phyloP scores from a whole-genome alignment of 1,140 invertebrate species.

The Leptinotarsa undecemlineata region DNA sequence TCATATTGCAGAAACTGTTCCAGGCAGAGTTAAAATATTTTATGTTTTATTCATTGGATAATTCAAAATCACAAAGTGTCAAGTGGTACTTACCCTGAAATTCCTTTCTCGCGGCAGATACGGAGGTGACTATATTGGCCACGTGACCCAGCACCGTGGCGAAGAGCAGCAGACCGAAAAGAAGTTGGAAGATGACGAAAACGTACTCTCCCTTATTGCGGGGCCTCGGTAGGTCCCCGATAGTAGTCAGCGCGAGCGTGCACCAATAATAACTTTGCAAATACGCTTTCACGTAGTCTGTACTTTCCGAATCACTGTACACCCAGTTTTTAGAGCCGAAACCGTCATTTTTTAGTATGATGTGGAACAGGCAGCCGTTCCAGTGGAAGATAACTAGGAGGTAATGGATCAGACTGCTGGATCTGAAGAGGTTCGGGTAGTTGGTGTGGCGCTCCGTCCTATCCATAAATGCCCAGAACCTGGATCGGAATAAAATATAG shows the following conservation, averaged over 20 bases:
- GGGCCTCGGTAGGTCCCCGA: slow-evolving; percentile 78
- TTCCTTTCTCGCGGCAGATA: slow-evolving; percentile 90
- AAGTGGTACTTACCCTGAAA: slow-evolving; percentile 82
- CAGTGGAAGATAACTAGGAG: slow-evolving; percentile 98
- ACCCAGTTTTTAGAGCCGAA: slow-evolving; percentile 92
- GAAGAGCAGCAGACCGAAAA: slow-evolving; percentile 89
- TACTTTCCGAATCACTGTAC: slow-evolving; percentile 78
- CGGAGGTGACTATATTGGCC: slow-evolving; percentile 93
- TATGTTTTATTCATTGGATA: too few species aligned
- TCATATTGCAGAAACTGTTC: too few species aligned
- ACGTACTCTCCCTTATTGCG: slow-evolving; percentile 85
- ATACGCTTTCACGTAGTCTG: slow-evolving; percentile 91
- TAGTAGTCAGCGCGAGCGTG: slow-evolving; percentile 91
- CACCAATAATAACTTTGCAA: slow-evolving; percentile 98
- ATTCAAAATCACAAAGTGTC: too few species aligned
- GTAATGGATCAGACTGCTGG: slow-evolving; percentile 92
- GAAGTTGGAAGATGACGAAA: slow-evolving; percentile 86
- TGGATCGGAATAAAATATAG: slow-evolving; percentile 53
- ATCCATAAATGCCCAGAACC: slow-evolving; percentile 97
- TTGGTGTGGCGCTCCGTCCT: slow-evolving; percentile 97
- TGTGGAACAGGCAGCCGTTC: slow-evolving; percentile 98
- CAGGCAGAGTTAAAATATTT: too few species aligned
- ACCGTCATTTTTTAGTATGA: slow-evolving; percentile 92
- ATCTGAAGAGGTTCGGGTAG: slow-evolving; percentile 97
- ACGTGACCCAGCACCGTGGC: slow-evolving; percentile 92